A percentile compares a stretch with the other conserved stretches of the same genome.
phyloP scores from a whole-genome alignment of 2,113 vertebrate species.

The Ceyx cyanopectus region DNA sequence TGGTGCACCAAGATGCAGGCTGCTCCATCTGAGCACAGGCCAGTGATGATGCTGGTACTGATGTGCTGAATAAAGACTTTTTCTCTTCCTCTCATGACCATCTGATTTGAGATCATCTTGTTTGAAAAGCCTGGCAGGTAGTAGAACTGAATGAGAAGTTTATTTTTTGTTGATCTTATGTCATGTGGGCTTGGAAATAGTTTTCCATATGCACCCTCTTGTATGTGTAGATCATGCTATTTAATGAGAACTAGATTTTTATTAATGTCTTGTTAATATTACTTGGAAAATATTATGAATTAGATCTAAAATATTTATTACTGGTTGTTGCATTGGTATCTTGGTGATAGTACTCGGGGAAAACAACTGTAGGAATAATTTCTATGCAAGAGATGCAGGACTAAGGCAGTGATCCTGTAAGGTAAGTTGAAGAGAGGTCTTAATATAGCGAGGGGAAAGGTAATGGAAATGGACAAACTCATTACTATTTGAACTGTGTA shows the following conservation, averaged over 20 bases:
- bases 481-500: not conserved
- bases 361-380: not conserved
- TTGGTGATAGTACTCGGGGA: not conserved
- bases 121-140: not conserved
- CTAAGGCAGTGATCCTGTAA: not conserved
- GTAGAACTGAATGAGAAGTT: not conserved
- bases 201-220: not conserved
- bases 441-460: not conserved
- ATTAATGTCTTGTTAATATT: not conserved
- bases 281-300: not conserved
- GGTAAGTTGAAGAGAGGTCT: not conserved
- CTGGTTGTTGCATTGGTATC: not conserved
- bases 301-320: not conserved
- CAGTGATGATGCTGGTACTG: not conserved
- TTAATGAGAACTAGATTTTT: not conserved
- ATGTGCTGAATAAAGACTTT: not conserved
- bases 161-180: not conserved
- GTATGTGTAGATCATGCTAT: not conserved
- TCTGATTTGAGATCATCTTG: not conserved
- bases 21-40: not conserved
- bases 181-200: not conserved
- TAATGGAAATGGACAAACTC: not conserved
- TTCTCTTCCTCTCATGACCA: not conserved
- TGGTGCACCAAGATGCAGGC: not conserved
- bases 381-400: not conserved